Base-by-base conservation (phyloP, 2,888 invertebrate species). In the Trissolcus brochymenae region DNA sequence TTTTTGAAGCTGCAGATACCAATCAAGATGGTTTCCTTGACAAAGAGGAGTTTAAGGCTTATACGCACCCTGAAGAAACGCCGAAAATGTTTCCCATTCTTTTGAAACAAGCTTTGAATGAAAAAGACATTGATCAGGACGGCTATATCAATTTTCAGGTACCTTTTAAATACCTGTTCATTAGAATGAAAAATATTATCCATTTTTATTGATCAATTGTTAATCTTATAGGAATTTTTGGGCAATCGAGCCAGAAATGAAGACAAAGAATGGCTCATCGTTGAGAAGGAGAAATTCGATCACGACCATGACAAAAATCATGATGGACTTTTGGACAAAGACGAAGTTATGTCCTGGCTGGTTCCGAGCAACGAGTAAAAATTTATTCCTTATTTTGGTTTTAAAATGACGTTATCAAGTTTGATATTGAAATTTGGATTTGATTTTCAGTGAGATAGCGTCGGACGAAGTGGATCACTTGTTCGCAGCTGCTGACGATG, bases 31-130 rank as follows among this genome's bases (percentile, higher is more conserved):
- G 94, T 0, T 88, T 91, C 40, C 91, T 99, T 60, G 92, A 94
- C 83, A 84, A 91, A 1, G 90, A 92, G 1, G 99, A 99, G 89
- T 98, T 96, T 90, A 91, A 94, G 80, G 92, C 95, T 19, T 99
- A 98, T 89, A 94, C 95, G 54, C 97, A 96, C 88, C 99, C 99
- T 0, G 98, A 98, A 90, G 98, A 98, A 88, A 95, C 96, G 89
- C 93, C 93, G 35, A 92, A 93, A 85, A 98, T 99, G 98, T 91
- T 95, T 80, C 93, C 94, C 14, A 90, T 93, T 80, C 92, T 97
- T 53, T 88, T 96, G 79, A 91, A 94, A 83, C 96, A 97, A 90
- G 95, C 96, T 0, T 90, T 99, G 83, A 90, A 92, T 1, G 96
- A 97, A 79, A 96, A 96, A 89, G 99, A 99, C 90, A 89, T 83